Conservation (phyloP, 2,888 invertebrate species). For the Drosophila greeni region DNA sequence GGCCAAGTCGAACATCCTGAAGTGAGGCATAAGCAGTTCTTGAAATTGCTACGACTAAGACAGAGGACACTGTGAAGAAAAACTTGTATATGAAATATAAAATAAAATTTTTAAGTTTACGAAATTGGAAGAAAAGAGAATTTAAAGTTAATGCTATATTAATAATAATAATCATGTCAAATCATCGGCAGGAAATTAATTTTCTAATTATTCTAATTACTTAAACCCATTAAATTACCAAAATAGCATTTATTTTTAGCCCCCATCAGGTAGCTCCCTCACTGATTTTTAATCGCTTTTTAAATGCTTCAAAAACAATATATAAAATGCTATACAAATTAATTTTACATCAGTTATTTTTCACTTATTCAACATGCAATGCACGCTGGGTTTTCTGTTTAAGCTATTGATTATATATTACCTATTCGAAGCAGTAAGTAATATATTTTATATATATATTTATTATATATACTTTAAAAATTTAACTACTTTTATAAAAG, state of each 20-base stretch:
- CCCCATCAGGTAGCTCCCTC: fast-evolving
- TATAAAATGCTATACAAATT: not conserved
- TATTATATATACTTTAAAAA: not conserved
- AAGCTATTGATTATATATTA: not conserved
- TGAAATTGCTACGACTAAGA: conserved; percentile 43
- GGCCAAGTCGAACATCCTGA: conserved; percentile 39
- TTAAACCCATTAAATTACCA: not conserved
- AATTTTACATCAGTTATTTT: not conserved
- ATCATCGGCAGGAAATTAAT: not conserved
- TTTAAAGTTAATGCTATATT: not conserved
- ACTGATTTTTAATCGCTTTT: not conserved
- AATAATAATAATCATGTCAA: not conserved
- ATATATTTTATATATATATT: no score
- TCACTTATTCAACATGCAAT: not conserved
- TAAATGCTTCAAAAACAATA: not conserved
- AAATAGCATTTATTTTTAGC: not conserved
- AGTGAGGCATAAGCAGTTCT: conserved; percentile 43
- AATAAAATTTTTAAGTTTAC: not conserved
- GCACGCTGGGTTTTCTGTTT: not conserved
- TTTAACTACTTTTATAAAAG: not conserved
- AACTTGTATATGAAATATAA: not conserved
- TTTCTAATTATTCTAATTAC: not conserved
- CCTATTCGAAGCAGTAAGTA: not conserved
- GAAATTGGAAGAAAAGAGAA: not conserved
- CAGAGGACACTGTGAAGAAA: not conserved